These are phyloP conservation scores for Lapara coniferarum DNA, from an alignment of 2,888 invertebrate genomes.

Conservation along the genomic window DNA sequence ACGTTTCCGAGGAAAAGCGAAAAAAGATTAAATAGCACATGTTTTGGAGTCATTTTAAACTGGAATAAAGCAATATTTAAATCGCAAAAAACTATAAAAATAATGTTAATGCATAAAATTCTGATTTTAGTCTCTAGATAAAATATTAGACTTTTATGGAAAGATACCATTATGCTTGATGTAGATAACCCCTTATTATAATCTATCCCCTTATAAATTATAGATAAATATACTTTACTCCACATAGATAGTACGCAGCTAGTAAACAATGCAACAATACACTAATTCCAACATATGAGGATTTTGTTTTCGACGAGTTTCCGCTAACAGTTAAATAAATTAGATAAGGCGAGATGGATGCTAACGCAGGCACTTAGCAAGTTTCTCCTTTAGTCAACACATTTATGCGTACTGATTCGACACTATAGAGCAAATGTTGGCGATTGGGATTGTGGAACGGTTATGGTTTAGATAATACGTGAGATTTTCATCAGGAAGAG, in stretches of 20 bases:
- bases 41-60: conserved; percentile 1
- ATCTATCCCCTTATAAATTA: too few species aligned
- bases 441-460: not conserved
- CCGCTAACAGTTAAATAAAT: conserved; percentile 73
- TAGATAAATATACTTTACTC: too few species aligned
- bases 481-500: not conserved
- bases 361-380: conserved; percentile 67
- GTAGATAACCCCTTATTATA: too few species aligned
- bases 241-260: too few species aligned
- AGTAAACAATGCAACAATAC: not conserved
- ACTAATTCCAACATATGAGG: conserved; percentile 28
- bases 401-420: conserved; percentile 50
- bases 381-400: conserved; percentile 68
- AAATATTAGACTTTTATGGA: not conserved
- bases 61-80: not conserved
- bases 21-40: conserved; percentile 11
- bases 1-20: conserved; percentile 38
- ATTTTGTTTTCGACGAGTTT: conserved; percentile 65
- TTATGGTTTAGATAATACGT: not conserved
- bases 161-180: too few species aligned
- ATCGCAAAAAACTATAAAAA: too few species aligned
- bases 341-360: conserved; percentile 69
- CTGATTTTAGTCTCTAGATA: too few species aligned
- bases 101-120: too few species aligned
- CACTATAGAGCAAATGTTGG: conserved; percentile 16